These are phyloP conservation scores for Drosophila percnosoma DNA, from an alignment of 2,888 invertebrate species.

Conservation along the genomic window DNA sequence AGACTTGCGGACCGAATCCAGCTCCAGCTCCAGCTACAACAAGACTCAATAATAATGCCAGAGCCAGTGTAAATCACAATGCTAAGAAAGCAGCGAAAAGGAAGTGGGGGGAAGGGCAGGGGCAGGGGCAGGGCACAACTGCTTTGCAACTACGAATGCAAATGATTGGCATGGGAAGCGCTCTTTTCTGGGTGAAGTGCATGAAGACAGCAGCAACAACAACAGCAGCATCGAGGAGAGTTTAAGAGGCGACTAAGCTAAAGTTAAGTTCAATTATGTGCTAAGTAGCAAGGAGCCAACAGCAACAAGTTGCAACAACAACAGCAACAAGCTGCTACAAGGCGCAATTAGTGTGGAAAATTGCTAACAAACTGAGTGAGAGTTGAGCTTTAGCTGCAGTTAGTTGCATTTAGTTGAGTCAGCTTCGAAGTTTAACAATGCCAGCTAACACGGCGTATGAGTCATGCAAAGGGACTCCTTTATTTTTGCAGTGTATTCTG, in stretches of 20 bases:
- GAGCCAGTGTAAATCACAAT: conserved; percentile 64
- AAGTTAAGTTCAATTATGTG: conserved; percentile 71
- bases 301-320: conserved; percentile 26
- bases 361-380: conserved; percentile 51
- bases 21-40: neutral
- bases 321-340: conserved; percentile 25
- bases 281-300: conserved; percentile 67
- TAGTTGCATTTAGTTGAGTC: neutral
- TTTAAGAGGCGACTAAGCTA: conserved; percentile 45
- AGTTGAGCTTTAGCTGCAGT: conserved; percentile 28
- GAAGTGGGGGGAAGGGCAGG: conserved; percentile 1
- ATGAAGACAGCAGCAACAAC: conserved; percentile 9
- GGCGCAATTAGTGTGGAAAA: conserved; percentile 55
- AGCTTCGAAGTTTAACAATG: conserved; percentile 28
- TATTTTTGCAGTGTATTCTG: neutral
- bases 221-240: conserved; percentile 6
- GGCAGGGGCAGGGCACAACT: conserved; percentile 12
- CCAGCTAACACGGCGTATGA: conserved; percentile 56
- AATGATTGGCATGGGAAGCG: conserved; percentile 79
- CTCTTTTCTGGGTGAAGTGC: conserved; percentile 54
- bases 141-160: conserved; percentile 47
- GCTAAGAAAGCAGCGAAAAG: conserved; percentile 2
- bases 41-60: conserved; percentile 70
- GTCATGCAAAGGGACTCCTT: conserved; percentile 25
- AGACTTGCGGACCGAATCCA: neutral